phyloP scores from a whole-genome alignment of 2,888 invertebrate genomes.

The Biston betularia region DNA sequence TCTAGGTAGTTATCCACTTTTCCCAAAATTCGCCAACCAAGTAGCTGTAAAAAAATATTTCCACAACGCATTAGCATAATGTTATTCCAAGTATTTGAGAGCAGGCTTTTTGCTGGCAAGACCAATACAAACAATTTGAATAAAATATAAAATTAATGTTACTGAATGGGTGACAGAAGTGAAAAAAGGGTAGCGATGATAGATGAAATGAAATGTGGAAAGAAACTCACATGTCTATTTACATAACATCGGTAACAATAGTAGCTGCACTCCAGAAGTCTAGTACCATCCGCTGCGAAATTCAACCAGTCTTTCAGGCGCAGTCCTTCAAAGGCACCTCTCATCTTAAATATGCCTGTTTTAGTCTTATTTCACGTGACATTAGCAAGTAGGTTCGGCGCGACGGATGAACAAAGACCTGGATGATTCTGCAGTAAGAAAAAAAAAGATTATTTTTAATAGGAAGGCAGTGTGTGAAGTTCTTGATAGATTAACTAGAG shows the following conservation, averaged over 20 bases:
- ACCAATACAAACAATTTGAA: conserved; percentile 57
- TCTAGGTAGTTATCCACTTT: conserved; percentile 8
- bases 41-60: conserved; percentile 35
- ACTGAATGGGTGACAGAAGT: conserved; percentile 1
- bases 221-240: conserved; percentile 33
- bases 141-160: conserved; percentile 9
- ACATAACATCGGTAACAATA: conserved; percentile 40
- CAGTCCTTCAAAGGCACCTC: conserved; percentile 77
- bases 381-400: conserved; percentile 64
- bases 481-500: no score
- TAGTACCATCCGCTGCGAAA: conserved; percentile 67
- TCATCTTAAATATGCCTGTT: conserved; percentile 81
- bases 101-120: conserved; percentile 56
- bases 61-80: conserved; percentile 65
- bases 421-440: conserved; percentile 46
- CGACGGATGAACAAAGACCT: conserved; percentile 52
- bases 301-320: conserved; percentile 74
- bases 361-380: conserved; percentile 82
- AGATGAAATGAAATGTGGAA: not conserved
- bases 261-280: conserved; percentile 47
- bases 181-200: not conserved
- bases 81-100: conserved; percentile 62
- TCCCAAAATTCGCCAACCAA: conserved; percentile 13
- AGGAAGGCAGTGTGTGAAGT: no score
- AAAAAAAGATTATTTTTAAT: no score